Percentiles rank a stretch among this genome's conserved stretches.
phyloP scores from a whole-genome alignment of 2,888 invertebrate species.

The Meloe dianella region DNA sequence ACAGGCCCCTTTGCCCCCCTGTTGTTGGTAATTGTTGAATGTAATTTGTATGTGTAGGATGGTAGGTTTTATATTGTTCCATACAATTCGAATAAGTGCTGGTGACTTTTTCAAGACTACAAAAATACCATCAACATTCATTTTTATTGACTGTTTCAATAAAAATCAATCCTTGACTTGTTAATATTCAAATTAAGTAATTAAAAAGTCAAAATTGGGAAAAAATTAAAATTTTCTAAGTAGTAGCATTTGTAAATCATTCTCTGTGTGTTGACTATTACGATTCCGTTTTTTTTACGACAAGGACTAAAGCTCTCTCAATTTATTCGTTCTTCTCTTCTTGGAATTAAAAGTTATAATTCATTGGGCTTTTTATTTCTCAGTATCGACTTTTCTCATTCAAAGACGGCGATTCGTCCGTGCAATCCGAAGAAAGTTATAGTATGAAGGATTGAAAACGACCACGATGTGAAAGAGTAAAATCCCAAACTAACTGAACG shows the following conservation, averaged over 20 bases:
- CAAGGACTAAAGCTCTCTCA: slow-evolving; percentile 38
- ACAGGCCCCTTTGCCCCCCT: neutral
- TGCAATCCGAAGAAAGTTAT: neutral
- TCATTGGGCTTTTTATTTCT: slow-evolving; percentile 40
- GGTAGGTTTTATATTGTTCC: slow-evolving; percentile 20
- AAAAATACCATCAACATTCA: neutral
- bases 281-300: neutral
- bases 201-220: slow-evolving; percentile 28
- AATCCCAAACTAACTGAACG: slow-evolving; percentile 22
- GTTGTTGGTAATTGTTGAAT: slow-evolving; percentile 17
- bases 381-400: slow-evolving; percentile 35
- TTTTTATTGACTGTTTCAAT: neutral
- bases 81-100: neutral
- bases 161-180: neutral
- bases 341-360: slow-evolving; percentile 44
- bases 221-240: slow-evolving; percentile 47
- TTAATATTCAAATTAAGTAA: slow-evolving; percentile 17
- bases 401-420: slow-evolving; percentile 35
- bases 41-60: slow-evolving; percentile 21
- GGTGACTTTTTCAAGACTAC: neutral
- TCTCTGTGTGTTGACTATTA: slow-evolving; percentile 30
- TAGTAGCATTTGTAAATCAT: slow-evolving; percentile 47
- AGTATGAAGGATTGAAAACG: neutral
- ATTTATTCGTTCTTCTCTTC: slow-evolving; percentile 39
- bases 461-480: slow-evolving; percentile 9